Conservation (phyloP, 2,888 invertebrate genomes). For the Acleris literana region DNA sequence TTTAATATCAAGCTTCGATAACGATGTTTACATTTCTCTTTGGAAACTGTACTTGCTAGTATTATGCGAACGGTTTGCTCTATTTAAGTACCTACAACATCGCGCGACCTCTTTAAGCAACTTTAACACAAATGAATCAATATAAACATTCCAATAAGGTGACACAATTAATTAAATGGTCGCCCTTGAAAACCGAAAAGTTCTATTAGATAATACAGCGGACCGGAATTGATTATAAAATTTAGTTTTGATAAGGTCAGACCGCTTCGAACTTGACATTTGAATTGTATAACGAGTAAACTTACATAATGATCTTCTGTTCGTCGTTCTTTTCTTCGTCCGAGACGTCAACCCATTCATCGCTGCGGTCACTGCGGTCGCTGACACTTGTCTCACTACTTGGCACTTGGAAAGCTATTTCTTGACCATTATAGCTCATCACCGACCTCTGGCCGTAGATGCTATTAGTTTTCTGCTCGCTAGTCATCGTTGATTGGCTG, state of each 20-base stretch:
- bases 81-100: background rate
- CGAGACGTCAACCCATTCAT: slow-evolving; percentile 87
- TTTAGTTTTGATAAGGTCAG: slow-evolving; percentile 22
- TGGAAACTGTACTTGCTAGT: slow-evolving; percentile 53
- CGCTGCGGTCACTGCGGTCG: slow-evolving; percentile 85
- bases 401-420: slow-evolving; percentile 79
- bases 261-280: slow-evolving; percentile 31
- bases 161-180: background rate
- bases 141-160: background rate
- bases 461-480: slow-evolving; percentile 85
- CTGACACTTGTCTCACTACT: slow-evolving; percentile 84
- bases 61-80: slow-evolving; percentile 38
- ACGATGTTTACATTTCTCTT: slow-evolving; percentile 68
- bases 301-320: slow-evolving; percentile 84
- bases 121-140: background rate
- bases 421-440: slow-evolving; percentile 76
- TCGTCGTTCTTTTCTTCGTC: slow-evolving; percentile 81
- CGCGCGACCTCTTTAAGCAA: slow-evolving; percentile 6
- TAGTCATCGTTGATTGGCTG: slow-evolving; percentile 81
- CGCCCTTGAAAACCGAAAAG: slow-evolving; percentile 9
- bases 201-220: slow-evolving; percentile 12
- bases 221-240: slow-evolving; percentile 10
- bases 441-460: slow-evolving; percentile 83
- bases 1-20: slow-evolving; percentile 62
- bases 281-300: slow-evolving; percentile 41